A percentile compares a stretch with the other conserved stretches of the same genome.
phyloP scores from a whole-genome alignment of 2,113 vertebrate species.

The Zapus hudsonius region DNA sequence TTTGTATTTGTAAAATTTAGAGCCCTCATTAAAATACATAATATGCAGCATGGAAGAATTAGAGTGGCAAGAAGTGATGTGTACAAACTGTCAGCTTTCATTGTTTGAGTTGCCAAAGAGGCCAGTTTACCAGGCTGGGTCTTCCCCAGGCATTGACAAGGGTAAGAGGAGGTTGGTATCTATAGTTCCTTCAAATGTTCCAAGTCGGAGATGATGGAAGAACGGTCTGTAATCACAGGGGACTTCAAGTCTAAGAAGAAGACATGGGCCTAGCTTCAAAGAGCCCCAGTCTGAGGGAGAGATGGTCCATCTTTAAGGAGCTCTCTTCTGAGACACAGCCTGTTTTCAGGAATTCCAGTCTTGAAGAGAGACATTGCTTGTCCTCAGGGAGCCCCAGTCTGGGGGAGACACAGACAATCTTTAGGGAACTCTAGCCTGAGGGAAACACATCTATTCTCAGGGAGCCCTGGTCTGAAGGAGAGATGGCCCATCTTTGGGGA shows the following conservation, averaged over 20 bases:
- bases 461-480: no score
- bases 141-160: not conserved
- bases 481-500: not conserved
- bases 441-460: no score
- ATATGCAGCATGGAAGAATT: slow-evolving; percentile 43
- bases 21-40: slow-evolving; percentile 71
- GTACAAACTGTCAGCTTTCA: not conserved
- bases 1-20: slow-evolving; percentile 68
- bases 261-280: not conserved
- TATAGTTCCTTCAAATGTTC: not conserved
- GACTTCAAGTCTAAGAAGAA: no score
- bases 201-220: not conserved
- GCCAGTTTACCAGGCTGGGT: not conserved
- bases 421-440: no score
- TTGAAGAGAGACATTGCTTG: not conserved
- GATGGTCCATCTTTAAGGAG: no score
- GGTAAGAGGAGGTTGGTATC: not conserved
- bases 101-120: not conserved
- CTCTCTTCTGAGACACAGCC: not conserved
- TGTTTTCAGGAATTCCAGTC: no score
- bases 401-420: no score
- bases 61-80: slow-evolving; percentile 2
- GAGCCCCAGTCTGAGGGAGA: not conserved
- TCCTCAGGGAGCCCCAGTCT: not conserved
- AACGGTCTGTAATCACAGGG: no score